Percentiles rank a stretch among this genome's conserved stretches.
Conservation (phyloP, 92 coral and sea anemone genomes). For the Zoanthus sociatus region DNA sequence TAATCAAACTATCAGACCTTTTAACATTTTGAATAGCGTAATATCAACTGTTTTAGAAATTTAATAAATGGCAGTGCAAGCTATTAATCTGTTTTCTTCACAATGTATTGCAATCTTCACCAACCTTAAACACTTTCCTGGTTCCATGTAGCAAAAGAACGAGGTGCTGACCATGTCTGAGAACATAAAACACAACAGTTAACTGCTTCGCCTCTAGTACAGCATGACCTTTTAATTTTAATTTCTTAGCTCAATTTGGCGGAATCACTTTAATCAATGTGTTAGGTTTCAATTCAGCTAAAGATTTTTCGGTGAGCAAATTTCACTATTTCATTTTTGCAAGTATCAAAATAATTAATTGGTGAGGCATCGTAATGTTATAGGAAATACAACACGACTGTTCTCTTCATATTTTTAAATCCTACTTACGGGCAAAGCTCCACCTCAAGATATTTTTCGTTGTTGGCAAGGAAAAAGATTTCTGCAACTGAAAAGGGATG, state of each 20-base stretch:
- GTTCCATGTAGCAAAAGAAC: conserved; percentile 87
- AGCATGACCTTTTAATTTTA: too few relatives aligned
- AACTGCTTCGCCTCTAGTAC: too few relatives aligned
- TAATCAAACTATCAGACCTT: too few relatives aligned
- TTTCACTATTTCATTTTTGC: too few relatives aligned
- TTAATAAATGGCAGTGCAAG: too few relatives aligned
- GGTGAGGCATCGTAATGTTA: too few relatives aligned
- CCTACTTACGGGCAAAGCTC: conserved; percentile 97
- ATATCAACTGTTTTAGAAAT: too few relatives aligned
- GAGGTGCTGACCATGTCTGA: conserved; percentile 96
- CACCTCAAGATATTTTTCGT: conserved; percentile 89
- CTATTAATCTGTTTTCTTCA: too few relatives aligned
- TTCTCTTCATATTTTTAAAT: background rate
- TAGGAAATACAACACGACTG: background rate
- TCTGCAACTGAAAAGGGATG: conserved; percentile 77
- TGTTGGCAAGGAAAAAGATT: conserved; percentile 93
- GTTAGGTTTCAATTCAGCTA: background rate
- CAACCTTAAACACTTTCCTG: conserved; percentile 91
- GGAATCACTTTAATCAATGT: too few relatives aligned
- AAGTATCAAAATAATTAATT: too few relatives aligned
- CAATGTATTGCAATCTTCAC: background rate
- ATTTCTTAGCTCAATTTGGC: too few relatives aligned
- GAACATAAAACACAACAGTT: background rate
- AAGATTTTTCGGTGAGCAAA: background rate
- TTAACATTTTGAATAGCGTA: too few relatives aligned